These are phyloP conservation scores for Electrona antarctica DNA, from an alignment of 2,113 vertebrate species.

Conservation along the genomic window DNA sequence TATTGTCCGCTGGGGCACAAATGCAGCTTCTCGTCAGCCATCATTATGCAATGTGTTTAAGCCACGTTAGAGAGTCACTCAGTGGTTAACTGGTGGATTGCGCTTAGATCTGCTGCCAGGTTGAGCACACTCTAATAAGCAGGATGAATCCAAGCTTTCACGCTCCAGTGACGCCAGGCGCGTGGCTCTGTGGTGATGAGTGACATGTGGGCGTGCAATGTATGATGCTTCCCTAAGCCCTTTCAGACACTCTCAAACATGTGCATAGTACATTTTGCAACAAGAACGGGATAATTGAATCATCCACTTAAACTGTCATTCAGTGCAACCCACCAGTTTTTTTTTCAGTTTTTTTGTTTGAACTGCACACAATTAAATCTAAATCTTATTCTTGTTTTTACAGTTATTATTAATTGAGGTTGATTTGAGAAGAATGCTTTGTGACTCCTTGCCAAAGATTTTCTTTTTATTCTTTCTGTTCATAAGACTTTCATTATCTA, in stretches of 20 bases:
- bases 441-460: too few relatives aligned
- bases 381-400: background rate
- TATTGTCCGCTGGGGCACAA: slow-evolving; percentile 2
- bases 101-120: background rate
- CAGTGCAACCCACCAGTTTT: background rate
- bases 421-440: too few relatives aligned
- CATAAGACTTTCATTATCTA: slow-evolving; percentile 60
- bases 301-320: background rate
- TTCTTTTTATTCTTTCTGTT: background rate
- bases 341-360: too few relatives aligned
- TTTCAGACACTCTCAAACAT: background rate
- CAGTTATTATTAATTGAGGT: too few relatives aligned
- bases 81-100: slow-evolving; percentile 4
- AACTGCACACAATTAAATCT: background rate
- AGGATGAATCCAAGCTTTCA: slow-evolving; percentile 4
- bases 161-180: background rate
- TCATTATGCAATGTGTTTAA: slow-evolving; percentile 28
- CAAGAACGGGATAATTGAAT: background rate
- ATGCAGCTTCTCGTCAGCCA: slow-evolving; percentile 5
- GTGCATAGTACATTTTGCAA: background rate
- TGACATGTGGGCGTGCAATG: background rate
- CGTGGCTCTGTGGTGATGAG: background rate
- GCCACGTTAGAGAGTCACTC: slow-evolving; percentile 18
- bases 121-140: slow-evolving; percentile 8
- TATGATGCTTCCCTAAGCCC: background rate